These are phyloP conservation scores for Plusia festucae DNA, from an alignment of 2,888 invertebrate species.

Conservation along the genomic window DNA sequence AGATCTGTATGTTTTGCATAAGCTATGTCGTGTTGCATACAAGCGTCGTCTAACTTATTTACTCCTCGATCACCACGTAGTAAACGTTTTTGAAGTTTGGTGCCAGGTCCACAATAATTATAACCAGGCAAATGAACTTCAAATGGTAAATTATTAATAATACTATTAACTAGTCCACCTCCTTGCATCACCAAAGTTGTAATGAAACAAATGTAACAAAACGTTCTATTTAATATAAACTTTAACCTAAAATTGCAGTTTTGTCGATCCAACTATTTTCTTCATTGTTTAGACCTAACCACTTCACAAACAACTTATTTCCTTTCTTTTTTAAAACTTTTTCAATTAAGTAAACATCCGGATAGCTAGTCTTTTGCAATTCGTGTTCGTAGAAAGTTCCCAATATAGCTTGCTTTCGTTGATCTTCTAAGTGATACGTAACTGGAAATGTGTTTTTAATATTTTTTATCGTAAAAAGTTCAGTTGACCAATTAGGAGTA, in stretches of 20 bases:
- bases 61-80: not conserved
- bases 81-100: not conserved
- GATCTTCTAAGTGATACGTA: slow-evolving; percentile 39
- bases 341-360: slow-evolving; percentile 32
- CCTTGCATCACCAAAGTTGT: not conserved
- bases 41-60: not conserved
- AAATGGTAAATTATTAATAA: slow-evolving; percentile 21
- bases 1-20: slow-evolving; percentile 5
- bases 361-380: slow-evolving; percentile 32
- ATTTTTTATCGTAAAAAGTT: slow-evolving; percentile 44
- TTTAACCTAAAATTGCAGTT: not conserved
- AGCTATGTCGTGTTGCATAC: not conserved
- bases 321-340: slow-evolving; percentile 24
- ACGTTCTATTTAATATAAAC: too few relatives aligned
- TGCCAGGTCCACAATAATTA: slow-evolving; percentile 7
- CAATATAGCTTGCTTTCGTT: slow-evolving; percentile 20
- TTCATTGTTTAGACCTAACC: slow-evolving; percentile 25
- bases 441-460: slow-evolving; percentile 40
- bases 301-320: slow-evolving; percentile 30
- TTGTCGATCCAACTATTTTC: slow-evolving; percentile 43
- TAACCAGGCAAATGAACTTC: slow-evolving; percentile 11
- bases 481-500: slow-evolving; percentile 46
- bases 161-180: slow-evolving; percentile 22
- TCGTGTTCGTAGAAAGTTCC: slow-evolving; percentile 42
- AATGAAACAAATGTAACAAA: not conserved